Percentiles rank a stretch among this genome's conserved stretches.
Evolutionary conservation across 2,888 invertebrate species (phyloP).

Genomic region (Hydroisotoma schaefferi): DNA sequence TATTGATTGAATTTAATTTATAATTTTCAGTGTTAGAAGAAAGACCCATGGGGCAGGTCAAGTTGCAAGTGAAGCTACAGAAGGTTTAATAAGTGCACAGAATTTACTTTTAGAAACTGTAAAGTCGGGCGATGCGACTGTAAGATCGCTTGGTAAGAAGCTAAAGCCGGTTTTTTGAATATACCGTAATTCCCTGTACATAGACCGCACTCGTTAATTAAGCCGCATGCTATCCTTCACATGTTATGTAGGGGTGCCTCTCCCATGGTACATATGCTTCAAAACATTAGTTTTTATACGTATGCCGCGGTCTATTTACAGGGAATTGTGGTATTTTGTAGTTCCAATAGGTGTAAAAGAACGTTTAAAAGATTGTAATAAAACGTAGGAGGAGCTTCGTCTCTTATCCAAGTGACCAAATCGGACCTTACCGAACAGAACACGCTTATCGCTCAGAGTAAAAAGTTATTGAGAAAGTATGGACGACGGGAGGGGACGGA

Average conservation of each 20-base stretch:
- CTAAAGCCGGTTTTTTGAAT: too few species aligned
- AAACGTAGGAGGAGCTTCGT: constrained; percentile 56
- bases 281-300: too few species aligned
- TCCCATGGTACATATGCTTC: too few species aligned
- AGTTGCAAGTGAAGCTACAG: constrained; percentile 74
- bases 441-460: constrained; percentile 81
- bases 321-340: too few species aligned
- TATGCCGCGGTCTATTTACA: too few species aligned
- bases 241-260: too few species aligned
- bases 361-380: too few species aligned
- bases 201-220: too few species aligned
- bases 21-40: constrained; percentile 8
- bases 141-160: constrained; percentile 67
- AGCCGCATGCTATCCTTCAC: too few species aligned
- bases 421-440: constrained; percentile 82
- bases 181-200: too few species aligned
- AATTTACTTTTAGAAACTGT: constrained; percentile 78
- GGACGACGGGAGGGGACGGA: constrained; percentile 92
- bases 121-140: constrained; percentile 77
- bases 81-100: constrained; percentile 78
- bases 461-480: constrained; percentile 88
- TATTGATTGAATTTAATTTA: neutral
- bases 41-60: constrained; percentile 52
- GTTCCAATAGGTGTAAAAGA: too few species aligned
- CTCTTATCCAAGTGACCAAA: constrained; percentile 62